Evolutionary conservation across 2,888 invertebrate species (phyloP), one percentile per base, ranked within the genome.

Genomic region (Ferrisia virgata): DNA sequence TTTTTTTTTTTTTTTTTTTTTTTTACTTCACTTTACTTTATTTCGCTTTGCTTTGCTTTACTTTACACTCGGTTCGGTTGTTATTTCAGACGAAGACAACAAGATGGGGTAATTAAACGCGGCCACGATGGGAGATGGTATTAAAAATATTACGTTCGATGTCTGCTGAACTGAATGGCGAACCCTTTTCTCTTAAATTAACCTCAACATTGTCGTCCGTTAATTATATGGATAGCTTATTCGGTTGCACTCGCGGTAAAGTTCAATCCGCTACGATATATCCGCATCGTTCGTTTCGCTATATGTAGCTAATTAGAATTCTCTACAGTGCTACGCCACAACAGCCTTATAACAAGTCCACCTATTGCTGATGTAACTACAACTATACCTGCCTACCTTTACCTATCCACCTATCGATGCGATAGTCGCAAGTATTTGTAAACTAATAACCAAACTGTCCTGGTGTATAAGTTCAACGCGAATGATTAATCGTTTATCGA

Each of bases 391-490:
- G n/a, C n/a, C n/a, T 18, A 47, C 18, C 18, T 47, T 47, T 47
- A 18, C 18, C 47, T 47, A n/a, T n/a, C n/a, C n/a, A n/a, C n/a
- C n/a, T n/a, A n/a, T n/a, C n/a, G n/a, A n/a, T n/a, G 9, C 43
- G 15, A 15, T 43, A 11, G 13, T 11, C 13, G 43, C 15, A 9
- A 43, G 13, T 36, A 11, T 40, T 11, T 18, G 8, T 47, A 47
- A 72, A 72, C 72, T 72, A 72, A 72, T 72, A 72, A 72, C 36
- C 72, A 4, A 72, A 72, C 72, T 72, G 72, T 72, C 72, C 72
- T 2, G 72, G 33, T 53, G 15, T n/a, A 72, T 33, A 36, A 33
- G 72, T 72, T 64, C 28, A 2, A 25, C 33, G 2, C 8, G 22
- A 1, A 25, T 72, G 72, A 72, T 72, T 72, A 72, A 72, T 72